Conservation (phyloP, 2,113 vertebrate species). For the Synodontis membranacea region DNA sequence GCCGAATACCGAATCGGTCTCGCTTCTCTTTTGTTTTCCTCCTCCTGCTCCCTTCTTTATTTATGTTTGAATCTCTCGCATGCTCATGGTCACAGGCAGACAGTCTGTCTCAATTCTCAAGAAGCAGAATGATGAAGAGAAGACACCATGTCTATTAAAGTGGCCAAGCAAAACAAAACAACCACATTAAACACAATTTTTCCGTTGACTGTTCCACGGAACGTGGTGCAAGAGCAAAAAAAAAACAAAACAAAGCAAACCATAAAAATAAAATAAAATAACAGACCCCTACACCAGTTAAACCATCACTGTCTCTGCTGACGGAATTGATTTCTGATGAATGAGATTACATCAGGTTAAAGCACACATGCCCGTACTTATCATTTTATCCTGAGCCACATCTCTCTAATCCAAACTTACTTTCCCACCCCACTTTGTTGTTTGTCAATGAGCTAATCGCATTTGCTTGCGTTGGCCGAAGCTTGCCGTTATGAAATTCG, state of each 20-base stretch:
- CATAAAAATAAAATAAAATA: slow-evolving; percentile 13
- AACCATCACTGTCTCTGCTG: slow-evolving; percentile 37
- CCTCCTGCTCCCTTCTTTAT: slow-evolving; percentile 27
- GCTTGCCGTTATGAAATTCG: slow-evolving; percentile 56
- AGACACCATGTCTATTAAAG: slow-evolving; percentile 52
- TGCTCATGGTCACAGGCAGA: slow-evolving; percentile 61
- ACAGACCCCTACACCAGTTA: slow-evolving; percentile 19
- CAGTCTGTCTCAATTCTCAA: slow-evolving; percentile 43
- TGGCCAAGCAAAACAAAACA: slow-evolving; percentile 39
- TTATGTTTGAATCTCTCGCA: slow-evolving; percentile 59
- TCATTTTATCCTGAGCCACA: slow-evolving; percentile 47
- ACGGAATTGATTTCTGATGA: slow-evolving; percentile 44
- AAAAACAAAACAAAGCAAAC: neutral
- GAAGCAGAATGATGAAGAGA: slow-evolving; percentile 58
- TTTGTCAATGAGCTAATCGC: slow-evolving; percentile 58
- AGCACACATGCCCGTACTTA: slow-evolving; percentile 50
- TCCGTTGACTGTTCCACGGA: neutral
- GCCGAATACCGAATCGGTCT: slow-evolving; percentile 61
- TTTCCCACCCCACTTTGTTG: slow-evolving; percentile 53
- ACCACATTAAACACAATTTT: slow-evolving; percentile 49
- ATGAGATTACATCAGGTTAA: slow-evolving; percentile 54
- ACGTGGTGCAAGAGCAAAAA: neutral
- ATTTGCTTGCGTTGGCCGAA: slow-evolving; percentile 53
- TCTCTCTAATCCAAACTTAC: slow-evolving; percentile 59
- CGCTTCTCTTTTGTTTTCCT: slow-evolving; percentile 48